Evolutionary conservation across 2,113 vertebrate species (phyloP), one percentile per base, ranked within the genome.

Genomic region (Seriola aureovittata): DNA sequence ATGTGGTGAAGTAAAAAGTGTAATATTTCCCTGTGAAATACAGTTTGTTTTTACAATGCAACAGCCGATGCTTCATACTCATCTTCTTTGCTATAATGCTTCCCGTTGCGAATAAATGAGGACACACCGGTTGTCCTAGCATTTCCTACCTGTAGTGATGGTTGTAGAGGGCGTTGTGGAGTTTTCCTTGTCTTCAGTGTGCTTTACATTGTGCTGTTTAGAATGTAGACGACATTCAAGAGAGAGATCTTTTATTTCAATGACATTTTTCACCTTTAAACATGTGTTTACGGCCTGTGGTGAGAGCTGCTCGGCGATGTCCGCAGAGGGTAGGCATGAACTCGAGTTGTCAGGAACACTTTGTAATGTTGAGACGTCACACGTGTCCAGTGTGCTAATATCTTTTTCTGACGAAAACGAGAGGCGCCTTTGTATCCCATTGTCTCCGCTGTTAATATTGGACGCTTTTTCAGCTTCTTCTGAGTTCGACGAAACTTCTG

Each of bases 111-210:
- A 29, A 29, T 29, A 29, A 29, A 29, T 29, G 29, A 29, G 29
- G 29, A 38, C 38, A 38, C 38, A 38, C 4, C 40, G 29, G 38
- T 21, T 4, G n/a, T 32, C 6, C 3, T 1, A 10, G 6, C 1
- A 36, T 48, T 29, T 59, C 83, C 10, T 59, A 91, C 89, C 88
- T 63, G 65, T 3, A 12, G 57, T 5, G 14, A 7, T 58, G 55
- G 8, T 34, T 11, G 78, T 48, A 0, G 78, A 7, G 5, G 66
- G 10, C 17, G 74, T 0, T 12, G 40, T 44, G 66, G 48, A 11
- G 71, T 90, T 92, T 65, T 91, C 89, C 11, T 89, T 88, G 11
- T 90, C 69, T 9, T 87, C 80, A 1, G 4, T 8, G 21, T 19
- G 52, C 23, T 67, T 65, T 13, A 40, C 34, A 12, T 2, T 7